Conservation (phyloP, 2,888 invertebrate species). For the Epirrita christyi region DNA sequence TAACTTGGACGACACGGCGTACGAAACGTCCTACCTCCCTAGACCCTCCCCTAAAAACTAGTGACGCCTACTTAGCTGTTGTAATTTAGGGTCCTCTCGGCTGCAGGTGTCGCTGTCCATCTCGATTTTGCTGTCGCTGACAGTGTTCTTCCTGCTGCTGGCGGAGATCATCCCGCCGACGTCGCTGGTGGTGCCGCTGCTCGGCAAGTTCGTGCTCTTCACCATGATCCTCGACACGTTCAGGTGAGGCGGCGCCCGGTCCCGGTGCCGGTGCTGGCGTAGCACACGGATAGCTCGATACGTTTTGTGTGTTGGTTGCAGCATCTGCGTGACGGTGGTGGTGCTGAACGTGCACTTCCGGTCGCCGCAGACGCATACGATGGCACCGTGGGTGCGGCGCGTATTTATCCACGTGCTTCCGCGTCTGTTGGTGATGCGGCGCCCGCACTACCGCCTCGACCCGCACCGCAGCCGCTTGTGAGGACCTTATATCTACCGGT, state of each 20-base stretch:
- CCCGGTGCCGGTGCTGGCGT: background rate
- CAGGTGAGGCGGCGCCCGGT: slow-evolving; percentile 85
- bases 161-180: slow-evolving; percentile 88
- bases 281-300: background rate
- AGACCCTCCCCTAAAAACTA: too few relatives aligned
- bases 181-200: slow-evolving; percentile 95
- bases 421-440: slow-evolving; percentile 95
- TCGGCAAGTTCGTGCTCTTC: slow-evolving; percentile 97
- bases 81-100: too few relatives aligned
- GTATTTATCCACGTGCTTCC: slow-evolving; percentile 99
- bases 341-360: slow-evolving; percentile 99
- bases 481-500: slow-evolving; percentile 41
- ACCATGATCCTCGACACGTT: slow-evolving; percentile 98
- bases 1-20: too few relatives aligned
- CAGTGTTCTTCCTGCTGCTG: slow-evolving; percentile 97
- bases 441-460: slow-evolving; percentile 88
- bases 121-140: slow-evolving; percentile 96
- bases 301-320: slow-evolving; percentile 59
- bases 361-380: slow-evolving; percentile 98
- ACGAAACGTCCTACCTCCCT: too few relatives aligned
- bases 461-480: slow-evolving; percentile 84
- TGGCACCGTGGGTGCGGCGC: slow-evolving; percentile 98
- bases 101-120: slow-evolving; percentile 95
- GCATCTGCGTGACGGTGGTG: slow-evolving; percentile 97
- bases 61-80: too few relatives aligned